These are phyloP conservation scores for Nannoperca obscura DNA, from an alignment of 2,797 vertebrate genomes.

Conservation along the genomic window DNA sequence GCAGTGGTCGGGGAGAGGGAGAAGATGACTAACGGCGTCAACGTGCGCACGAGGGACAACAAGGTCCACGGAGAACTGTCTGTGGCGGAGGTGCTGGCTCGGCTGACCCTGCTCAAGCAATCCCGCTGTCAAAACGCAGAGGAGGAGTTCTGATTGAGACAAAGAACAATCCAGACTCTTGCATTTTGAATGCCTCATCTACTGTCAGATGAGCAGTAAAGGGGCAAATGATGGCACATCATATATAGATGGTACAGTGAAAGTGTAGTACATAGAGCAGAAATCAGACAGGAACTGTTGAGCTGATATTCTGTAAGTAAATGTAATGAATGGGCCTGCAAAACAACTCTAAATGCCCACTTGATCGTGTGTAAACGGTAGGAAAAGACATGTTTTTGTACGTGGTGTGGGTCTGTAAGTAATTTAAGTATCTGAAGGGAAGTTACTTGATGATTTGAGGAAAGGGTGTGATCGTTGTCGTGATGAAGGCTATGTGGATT, in stretches of 20 bases:
- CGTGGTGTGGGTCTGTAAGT: background rate
- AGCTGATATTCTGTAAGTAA: conserved; percentile 1
- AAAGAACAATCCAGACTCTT: background rate
- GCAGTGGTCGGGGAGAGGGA: conserved; percentile 98
- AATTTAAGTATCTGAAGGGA: conserved; percentile 9
- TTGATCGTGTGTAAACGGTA: background rate
- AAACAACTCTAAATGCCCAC: background rate
- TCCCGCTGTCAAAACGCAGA: conserved; percentile 87
- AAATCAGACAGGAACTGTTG: background rate
- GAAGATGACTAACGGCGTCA: conserved; percentile 88
- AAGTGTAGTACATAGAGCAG: conserved; percentile 25
- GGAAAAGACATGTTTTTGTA: background rate
- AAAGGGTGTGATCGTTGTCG: conserved; percentile 2
- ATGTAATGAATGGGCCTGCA: background rate
- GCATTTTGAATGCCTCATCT: conserved; percentile 14
- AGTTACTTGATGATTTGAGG: background rate
- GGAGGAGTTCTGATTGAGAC: conserved; percentile 87
- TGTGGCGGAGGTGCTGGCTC: conserved; percentile 86
- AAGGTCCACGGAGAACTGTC: conserved; percentile 92
- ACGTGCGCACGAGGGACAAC: conserved; percentile 95
- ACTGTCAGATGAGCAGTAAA: conserved; percentile 1
- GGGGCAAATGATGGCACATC: conserved; percentile 6
- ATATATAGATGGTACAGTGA: conserved; percentile 13
- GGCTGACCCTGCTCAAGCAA: conserved; percentile 88
- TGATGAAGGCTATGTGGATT: conserved; percentile 32